Evolutionary conservation across 2,113 vertebrate species (phyloP).

Genomic region (Prunella fulvescens): DNA sequence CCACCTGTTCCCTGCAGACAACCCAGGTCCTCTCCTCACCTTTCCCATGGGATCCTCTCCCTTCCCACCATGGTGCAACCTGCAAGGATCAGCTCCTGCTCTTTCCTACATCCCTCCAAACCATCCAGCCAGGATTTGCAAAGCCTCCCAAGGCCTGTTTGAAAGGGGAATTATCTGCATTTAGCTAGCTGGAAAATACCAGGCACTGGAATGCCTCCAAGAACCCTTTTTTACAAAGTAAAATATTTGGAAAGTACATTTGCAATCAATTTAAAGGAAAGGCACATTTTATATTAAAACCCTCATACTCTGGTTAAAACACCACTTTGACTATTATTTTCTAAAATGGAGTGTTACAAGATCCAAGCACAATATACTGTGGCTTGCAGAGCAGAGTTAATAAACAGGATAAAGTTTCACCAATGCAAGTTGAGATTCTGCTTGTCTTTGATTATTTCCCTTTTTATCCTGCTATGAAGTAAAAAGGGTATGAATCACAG

Average conservation of each 20-base stretch:
- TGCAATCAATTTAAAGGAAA: constrained; percentile 65
- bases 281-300: constrained; percentile 53
- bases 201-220: constrained; percentile 47
- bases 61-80: background rate
- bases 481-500: background rate
- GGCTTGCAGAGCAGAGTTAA: constrained; percentile 16
- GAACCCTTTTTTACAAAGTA: constrained; percentile 39
- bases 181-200: constrained; percentile 52
- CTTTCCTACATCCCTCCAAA: background rate
- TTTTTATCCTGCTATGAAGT: constrained; percentile 2
- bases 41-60: background rate
- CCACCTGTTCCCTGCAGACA: background rate
- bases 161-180: constrained; percentile 30
- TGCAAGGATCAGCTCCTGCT: rapidly evolving
- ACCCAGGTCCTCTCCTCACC: rapidly evolving
- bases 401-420: constrained; percentile 63
- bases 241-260: constrained; percentile 66
- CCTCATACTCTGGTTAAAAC: constrained; percentile 38
- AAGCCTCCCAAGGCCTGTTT: background rate
- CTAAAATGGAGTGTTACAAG: constrained; percentile 57
- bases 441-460: constrained; percentile 47
- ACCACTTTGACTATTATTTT: constrained; percentile 56
- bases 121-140: background rate
- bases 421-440: constrained; percentile 33
- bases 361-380: constrained; percentile 63